Evolutionary conservation across 2,888 invertebrate species (phyloP).

Genomic region (Melipona beecheii): DNA sequence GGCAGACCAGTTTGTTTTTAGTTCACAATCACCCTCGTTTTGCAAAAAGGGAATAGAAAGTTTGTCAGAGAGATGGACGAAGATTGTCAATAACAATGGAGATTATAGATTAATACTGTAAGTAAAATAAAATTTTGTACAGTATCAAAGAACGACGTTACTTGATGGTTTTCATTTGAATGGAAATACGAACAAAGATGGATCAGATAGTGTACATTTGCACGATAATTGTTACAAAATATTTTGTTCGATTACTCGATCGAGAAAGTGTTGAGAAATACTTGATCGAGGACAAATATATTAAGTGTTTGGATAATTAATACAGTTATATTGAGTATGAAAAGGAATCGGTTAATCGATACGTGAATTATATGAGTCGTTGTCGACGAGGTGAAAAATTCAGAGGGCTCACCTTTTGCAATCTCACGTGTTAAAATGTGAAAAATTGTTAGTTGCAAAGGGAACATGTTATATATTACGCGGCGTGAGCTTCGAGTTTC

Average conservation of each 20-base stretch:
- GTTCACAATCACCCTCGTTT: too few relatives aligned
- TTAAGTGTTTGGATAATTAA: neutral
- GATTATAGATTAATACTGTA: too few relatives aligned
- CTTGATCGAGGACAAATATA: neutral
- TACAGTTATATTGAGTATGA: neutral
- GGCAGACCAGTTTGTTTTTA: too few relatives aligned
- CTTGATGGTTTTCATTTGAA: too few relatives aligned
- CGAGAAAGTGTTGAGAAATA: neutral
- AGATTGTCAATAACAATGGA: too few relatives aligned
- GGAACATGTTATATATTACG: neutral
- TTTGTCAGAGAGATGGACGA: too few relatives aligned
- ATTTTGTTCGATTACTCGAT: neutral
- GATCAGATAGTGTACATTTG: too few relatives aligned
- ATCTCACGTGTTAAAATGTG: neutral
- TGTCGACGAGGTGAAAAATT: neutral
- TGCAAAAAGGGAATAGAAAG: too few relatives aligned
- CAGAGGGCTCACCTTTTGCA: neutral
- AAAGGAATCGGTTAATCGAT: too few relatives aligned
- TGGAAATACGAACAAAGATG: too few relatives aligned
- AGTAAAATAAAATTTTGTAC: too few relatives aligned
- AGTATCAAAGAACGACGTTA: too few relatives aligned
- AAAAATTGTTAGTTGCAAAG: neutral
- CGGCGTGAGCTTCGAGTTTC: neutral
- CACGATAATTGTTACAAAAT: neutral
- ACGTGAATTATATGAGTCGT: neutral